A percentile compares a stretch with the other conserved stretches of the same genome.
These are phyloP conservation scores for Cebidichthys violaceus DNA, from an alignment of 2,113 vertebrate genomes.

Conservation along the genomic window DNA sequence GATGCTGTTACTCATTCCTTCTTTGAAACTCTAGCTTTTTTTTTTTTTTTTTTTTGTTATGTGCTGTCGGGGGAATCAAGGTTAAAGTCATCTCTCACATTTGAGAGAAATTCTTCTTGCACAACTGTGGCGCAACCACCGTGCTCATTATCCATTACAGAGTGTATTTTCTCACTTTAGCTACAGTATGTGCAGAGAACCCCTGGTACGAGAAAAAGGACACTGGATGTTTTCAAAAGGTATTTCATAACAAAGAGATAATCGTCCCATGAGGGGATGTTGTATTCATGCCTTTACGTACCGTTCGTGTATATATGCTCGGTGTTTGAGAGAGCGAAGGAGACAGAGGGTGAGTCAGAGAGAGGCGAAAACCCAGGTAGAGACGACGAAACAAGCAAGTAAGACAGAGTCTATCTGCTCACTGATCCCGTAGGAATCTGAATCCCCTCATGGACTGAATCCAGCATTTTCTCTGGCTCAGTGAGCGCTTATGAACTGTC, in stretches of 20 bases:
- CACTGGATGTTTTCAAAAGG: constrained; percentile 8
- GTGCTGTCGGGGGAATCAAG: background rate
- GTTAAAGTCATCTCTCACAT: background rate
- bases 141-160: background rate
- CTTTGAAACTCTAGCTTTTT: background rate
- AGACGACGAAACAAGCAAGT: background rate
- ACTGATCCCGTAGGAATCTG: constrained; percentile 56
- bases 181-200: background rate
- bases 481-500: constrained; percentile 56
- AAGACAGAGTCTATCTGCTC: constrained; percentile 27
- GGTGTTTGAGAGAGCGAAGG: background rate
- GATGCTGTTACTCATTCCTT: background rate
- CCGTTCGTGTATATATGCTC: background rate
- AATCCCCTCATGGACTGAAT: constrained; percentile 65
- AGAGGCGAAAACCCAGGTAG: background rate
- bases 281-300: background rate
- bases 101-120: background rate
- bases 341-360: background rate
- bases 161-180: background rate
- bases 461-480: constrained; percentile 57
- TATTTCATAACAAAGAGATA: constrained; percentile 8
- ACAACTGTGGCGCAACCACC: background rate
- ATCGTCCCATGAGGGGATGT: constrained; percentile 16
- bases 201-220: background rate
- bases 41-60: background rate